Evolutionary conservation across 2,797 vertebrate species (phyloP).

Genomic region (Xiphophorus birchmanni): DNA sequence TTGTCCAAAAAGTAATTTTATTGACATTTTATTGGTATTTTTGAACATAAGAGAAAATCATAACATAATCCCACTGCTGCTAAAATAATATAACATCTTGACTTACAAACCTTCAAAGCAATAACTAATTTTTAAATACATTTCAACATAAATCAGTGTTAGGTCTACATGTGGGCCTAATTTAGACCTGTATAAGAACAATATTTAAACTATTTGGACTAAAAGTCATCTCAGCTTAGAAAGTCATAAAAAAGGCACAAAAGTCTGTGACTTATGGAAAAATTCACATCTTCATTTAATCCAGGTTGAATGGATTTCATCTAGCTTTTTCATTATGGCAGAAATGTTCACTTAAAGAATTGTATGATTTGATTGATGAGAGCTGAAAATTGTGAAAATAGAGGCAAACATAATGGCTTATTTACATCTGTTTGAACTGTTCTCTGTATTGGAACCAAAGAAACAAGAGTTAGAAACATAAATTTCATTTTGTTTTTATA

Average conservation of each 20-base stretch:
- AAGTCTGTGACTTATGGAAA: neutral
- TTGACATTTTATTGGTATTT: neutral
- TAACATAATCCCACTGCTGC: neutral
- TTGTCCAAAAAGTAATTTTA: neutral
- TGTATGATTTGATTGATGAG: neutral
- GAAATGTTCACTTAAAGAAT: neutral
- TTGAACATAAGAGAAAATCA: neutral
- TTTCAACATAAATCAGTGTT: neutral
- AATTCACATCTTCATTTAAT: neutral
- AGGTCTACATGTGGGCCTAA: neutral
- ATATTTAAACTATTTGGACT: neutral
- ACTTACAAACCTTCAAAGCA: neutral
- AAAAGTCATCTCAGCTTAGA: neutral
- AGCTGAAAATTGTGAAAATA: neutral
- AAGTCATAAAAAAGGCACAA: neutral
- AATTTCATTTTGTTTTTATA: neutral
- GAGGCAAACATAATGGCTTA: neutral
- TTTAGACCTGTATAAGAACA: neutral
- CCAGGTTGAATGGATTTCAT: neutral
- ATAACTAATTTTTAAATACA: neutral
- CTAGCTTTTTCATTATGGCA: neutral
- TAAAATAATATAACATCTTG: neutral
- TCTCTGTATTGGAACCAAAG: neutral
- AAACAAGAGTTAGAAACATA: neutral
- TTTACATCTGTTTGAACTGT: neutral